phyloP scores from a whole-genome alignment of 2,888 invertebrate species.

The Trichogramma dendrolimi region DNA sequence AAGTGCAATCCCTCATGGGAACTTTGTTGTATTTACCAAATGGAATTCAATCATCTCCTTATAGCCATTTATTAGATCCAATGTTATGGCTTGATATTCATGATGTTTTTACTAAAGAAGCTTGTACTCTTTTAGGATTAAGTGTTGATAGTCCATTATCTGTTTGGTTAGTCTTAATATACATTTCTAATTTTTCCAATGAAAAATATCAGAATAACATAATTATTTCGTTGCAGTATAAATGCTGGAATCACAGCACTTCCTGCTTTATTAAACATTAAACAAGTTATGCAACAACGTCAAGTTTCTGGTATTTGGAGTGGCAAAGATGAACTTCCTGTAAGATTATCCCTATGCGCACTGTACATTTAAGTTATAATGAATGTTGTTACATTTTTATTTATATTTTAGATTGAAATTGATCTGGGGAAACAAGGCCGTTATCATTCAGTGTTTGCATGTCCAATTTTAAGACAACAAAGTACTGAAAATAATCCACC shows the following conservation, averaged over 20 bases:
- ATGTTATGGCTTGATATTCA: constrained; percentile 74
- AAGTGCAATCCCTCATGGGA: constrained; percentile 83
- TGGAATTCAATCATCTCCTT: constrained; percentile 77
- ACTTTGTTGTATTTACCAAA: constrained; percentile 74
- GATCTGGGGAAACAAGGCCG: constrained; percentile 86
- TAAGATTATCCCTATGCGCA: constrained; percentile 48
- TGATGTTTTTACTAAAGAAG: constrained; percentile 88
- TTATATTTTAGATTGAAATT: constrained; percentile 76
- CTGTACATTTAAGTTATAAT: background rate
- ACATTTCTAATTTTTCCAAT: background rate
- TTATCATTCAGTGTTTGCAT: constrained; percentile 97
- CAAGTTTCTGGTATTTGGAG: constrained; percentile 93
- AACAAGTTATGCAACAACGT: constrained; percentile 83
- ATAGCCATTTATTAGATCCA: constrained; percentile 68
- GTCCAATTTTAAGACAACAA: constrained; percentile 95
- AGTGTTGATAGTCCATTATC: constrained; percentile 87
- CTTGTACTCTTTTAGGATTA: constrained; percentile 84
- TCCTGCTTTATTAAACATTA: constrained; percentile 90
- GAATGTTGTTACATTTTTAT: constrained; percentile 6
- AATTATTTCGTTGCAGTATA: constrained; percentile 57
- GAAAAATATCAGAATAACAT: constrained; percentile 4
- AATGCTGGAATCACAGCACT: constrained; percentile 90
- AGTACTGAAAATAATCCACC: constrained; percentile 95
- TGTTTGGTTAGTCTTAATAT: constrained; percentile 61
- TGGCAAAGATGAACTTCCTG: constrained; percentile 91